Conservation (phyloP, 1,140 invertebrate species). For the Hermatobates lingyangjiaoensis region DNA sequence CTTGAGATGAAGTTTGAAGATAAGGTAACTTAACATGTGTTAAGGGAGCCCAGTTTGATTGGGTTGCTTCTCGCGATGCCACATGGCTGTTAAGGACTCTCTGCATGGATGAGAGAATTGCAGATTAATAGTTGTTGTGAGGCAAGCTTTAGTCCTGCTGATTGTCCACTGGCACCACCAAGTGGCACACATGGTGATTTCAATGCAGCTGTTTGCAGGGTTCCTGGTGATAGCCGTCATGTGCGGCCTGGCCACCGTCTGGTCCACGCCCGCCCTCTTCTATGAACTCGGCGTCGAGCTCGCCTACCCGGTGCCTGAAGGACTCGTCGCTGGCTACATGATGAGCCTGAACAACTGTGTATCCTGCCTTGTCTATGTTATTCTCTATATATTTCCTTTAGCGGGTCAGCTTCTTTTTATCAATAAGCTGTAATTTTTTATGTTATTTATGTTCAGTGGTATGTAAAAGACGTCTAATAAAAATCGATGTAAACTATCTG, state of each 20-base stretch:
- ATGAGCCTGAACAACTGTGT: constrained; percentile 23
- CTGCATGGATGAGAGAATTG: too few species aligned
- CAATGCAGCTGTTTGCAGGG: background rate
- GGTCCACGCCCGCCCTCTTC: constrained; percentile 27
- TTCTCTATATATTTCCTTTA: constrained; percentile 8
- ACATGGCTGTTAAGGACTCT: too few species aligned
- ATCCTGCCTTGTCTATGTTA: constrained; percentile 10
- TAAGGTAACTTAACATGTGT: too few species aligned
- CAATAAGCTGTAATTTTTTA: background rate
- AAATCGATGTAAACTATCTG: background rate
- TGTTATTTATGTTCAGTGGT: too few species aligned
- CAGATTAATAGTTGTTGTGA: too few species aligned
- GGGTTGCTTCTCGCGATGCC: too few species aligned
- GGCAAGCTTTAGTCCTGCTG: too few species aligned
- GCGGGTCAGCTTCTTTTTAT: constrained; percentile 1
- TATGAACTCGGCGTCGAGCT: constrained; percentile 30
- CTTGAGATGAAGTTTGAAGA: too few species aligned
- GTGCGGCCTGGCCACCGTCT: constrained; percentile 25
- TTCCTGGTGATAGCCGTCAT: constrained; percentile 18
- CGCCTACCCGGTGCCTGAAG: constrained; percentile 30
- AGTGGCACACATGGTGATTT: too few species aligned
- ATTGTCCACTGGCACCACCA: too few species aligned
- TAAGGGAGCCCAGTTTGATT: too few species aligned
- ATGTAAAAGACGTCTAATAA: background rate
- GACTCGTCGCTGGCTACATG: constrained; percentile 27